Base-by-base conservation (phyloP, 2,797 vertebrate species). In the Phyllotis vaccarum region DNA sequence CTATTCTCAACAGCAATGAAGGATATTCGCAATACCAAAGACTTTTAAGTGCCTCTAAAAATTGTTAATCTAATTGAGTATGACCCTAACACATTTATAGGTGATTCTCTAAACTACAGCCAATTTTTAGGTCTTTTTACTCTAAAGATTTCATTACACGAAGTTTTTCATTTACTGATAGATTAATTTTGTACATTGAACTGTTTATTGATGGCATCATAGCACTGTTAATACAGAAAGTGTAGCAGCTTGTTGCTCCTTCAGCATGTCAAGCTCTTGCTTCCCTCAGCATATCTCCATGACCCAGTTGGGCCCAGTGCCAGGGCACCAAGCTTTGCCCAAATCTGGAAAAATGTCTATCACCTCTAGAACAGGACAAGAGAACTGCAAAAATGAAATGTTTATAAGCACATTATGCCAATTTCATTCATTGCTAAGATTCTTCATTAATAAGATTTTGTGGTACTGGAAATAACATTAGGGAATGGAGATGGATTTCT, bases 401-500 rank as follows among this genome's bases (percentile, higher is more conserved):
- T 68, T 76, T 93, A 34, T 5, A 83, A 94, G 83, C 4, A 85
- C 40, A 76, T 43, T 60, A 54, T 74, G 64, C 89, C 72, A 91
- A 89, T 21, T 89, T 85, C n/a, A 74, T 56, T 95, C 70, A 43
- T 89, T 80, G 27, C 62, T 93, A 70, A 95, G 76, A n/a, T n/a
- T n/a, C n/a, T n/a, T n/a, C n/a, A 81, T 86, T 91, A 86, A 86
- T 81, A 66, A 88, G 76, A 92, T 72, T 70, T 92, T 34, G 66
- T 87, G 19, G 62, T 86, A 70, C 52, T 92, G 24, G 7, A 87
- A 95, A 83, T 58, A 82, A 68, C 43, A 66, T 96, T 89, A 43
- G 60, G n/a, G 56, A 27, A n/a, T n/a, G n/a, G n/a, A n/a, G n/a
- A 60, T 37, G 72, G 16, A 90, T 74, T 96, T 49, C 75, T 68